Conservation (phyloP, 2,113 vertebrate genomes). For the Budorcas taxicolor region DNA sequence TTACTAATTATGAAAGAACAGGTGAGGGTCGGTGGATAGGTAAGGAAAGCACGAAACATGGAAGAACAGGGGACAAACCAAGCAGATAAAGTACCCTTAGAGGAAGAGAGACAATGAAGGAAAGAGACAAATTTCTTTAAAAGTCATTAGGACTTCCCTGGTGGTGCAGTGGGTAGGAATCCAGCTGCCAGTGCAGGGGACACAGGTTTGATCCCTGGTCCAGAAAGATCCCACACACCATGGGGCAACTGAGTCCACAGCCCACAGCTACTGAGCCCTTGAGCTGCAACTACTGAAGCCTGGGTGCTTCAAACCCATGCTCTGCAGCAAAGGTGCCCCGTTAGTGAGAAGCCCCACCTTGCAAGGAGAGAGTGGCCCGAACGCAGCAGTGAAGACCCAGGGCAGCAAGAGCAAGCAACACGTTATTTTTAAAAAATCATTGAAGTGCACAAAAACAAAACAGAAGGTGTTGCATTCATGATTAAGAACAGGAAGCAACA, state of each 20-base stretch:
- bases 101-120: neutral
- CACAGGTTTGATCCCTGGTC: neutral
- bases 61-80: neutral
- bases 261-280: neutral
- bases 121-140: neutral
- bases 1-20: neutral
- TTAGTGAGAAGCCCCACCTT: neutral
- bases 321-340: neutral
- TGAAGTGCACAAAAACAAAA: neutral
- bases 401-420: neutral
- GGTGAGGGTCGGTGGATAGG: neutral
- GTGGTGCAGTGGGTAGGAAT: neutral
- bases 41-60: neutral
- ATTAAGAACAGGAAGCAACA: neutral
- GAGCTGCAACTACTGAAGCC: neutral
- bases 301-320: neutral
- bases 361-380: rapidly evolving
- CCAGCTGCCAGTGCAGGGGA: neutral
- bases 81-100: neutral
- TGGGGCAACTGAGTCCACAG: neutral
- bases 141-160: neutral
- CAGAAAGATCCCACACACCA: neutral
- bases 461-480: neutral
- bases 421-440: neutral
- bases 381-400: rapidly evolving